Base-by-base conservation (phyloP, 1,140 invertebrate genomes). In the Cepaea nemoralis region DNA sequence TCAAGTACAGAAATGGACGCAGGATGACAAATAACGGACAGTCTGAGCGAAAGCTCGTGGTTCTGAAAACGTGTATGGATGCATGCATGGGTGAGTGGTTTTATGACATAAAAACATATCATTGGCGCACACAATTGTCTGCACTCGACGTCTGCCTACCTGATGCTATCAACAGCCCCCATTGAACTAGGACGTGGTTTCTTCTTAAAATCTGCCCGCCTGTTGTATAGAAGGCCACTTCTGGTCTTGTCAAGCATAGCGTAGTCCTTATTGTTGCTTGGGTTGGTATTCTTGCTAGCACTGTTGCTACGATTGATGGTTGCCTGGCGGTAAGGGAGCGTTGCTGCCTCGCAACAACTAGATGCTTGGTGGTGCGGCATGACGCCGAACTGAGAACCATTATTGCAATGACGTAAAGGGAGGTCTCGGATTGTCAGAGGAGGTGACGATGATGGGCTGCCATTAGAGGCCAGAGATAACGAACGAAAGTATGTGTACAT, bases 171-270 rank as follows among this genome's bases (percentile, higher is more conserved):
- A 66, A 73, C 81, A 22, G 59, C 82, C 27, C 73, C 74, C 79
- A 77, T 75, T 22, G 78, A 84, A 76, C 70, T 83, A 22, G 59
- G 82, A 12, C 80, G 71, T 31, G 67, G 83, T 63, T 39, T 78
- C 33, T 35, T 50, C 40, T 0, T 59, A 63, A 77, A 83, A 67
- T 81, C 80, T 22, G 74, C 79, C 19, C 78, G 35, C 33, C 77
- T 70, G 69, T 40, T 78, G 77, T 45, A 40, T 31, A 14, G 37
- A 19, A 33, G 14, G 10, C 27, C 73, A 24, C 40, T 50, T 55
- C 10, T 40, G 66, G n/a, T 31, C 14, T 12, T n/a, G 76, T 39
- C 48, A 37, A 22, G 39, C 35, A 14, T 22, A 31, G 22, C 27
- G 59, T 27, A 48, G 69, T 39, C 63, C 42, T 24, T 40, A 35